Base-by-base conservation (phyloP, 2,113 vertebrate species). In the Cheilinus undulatus region DNA sequence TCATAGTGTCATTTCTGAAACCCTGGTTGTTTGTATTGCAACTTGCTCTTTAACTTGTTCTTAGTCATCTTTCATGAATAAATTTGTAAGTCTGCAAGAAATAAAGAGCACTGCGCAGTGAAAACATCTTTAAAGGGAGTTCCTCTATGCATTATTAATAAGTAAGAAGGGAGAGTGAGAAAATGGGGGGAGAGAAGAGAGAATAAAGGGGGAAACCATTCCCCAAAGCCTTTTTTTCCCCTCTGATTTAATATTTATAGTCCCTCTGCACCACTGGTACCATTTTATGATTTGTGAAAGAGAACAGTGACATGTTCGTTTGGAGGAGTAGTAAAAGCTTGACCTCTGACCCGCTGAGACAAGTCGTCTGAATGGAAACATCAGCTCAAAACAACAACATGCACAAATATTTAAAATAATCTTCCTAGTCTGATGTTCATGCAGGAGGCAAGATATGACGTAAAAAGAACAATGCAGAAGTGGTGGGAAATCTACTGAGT, bases 141-240 rank as follows among this genome's bases (percentile, higher is more conserved):
- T 75, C 24, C 30, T 69, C 42, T 20, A 52, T 83, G 58, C 49
- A 86, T 84, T 73, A 87, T 85, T 84, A 17, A 88, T 66, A 27
- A 58, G 46, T 54, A 73, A 70, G 19, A 40, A 26, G 42, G 12
- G 48, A 48, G 9, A 34, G 28, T 9, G 22, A 30, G 30, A n/a
- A 26, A 13, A 53, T 59, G 53, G 13, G 58, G 52, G 51, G 51
- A 5, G 45, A 60, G 22, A 62, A 49, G 26, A 38, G 20, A 74
- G 53, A 73, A 45, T 36, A 61, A 79, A 82, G 42, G 36, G 40
- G 4, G 40, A 42, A 14, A 19, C 40, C 5, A 19, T 17, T 42
- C 40, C 32, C 40, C 19, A 17, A 19, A 42, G 3, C 14, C 14
- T 17, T 6, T 2, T 5, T 17, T 42, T 42, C 19, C 2, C 19